Evolutionary conservation across 2,888 invertebrate species (phyloP).

Genomic region (Dicyrtoma fusca): DNA sequence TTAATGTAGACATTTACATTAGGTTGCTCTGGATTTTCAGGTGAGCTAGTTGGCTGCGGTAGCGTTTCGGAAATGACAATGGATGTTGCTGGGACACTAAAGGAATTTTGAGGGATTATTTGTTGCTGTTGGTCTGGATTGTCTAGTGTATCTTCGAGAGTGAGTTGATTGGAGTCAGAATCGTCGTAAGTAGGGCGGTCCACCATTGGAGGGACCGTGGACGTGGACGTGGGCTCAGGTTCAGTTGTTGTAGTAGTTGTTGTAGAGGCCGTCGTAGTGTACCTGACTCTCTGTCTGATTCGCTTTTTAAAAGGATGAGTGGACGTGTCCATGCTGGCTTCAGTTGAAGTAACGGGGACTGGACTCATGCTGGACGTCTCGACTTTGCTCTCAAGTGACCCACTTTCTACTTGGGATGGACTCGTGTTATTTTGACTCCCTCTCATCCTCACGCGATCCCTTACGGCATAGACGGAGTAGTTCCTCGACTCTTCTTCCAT

Average conservation of each 20-base stretch:
- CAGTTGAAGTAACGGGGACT: conserved; percentile 14
- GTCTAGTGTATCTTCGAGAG: background rate
- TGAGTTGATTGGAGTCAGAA: background rate
- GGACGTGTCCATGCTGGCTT: background rate
- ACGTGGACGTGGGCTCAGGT: background rate
- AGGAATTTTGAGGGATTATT: no score
- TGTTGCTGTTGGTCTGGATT: no score
- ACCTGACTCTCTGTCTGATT: conserved; percentile 10
- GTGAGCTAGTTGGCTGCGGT: no score
- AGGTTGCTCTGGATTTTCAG: no score
- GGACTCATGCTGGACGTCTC: background rate
- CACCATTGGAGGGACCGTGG: background rate
- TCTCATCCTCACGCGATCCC: background rate
- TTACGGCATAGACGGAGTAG: background rate
- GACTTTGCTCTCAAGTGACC: background rate
- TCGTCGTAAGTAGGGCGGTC: background rate
- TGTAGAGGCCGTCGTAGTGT: background rate
- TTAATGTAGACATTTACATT: no score
- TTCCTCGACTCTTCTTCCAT: conserved; percentile 16
- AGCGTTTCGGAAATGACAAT: no score
- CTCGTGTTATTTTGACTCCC: background rate
- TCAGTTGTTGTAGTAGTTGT: no score
- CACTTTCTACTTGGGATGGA: conserved; percentile 1
- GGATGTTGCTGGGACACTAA: no score
- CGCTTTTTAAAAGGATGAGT: background rate